These are phyloP conservation scores for Odobenus rosmarus DNA, from an alignment of 2,113 vertebrate genomes.

Conservation along the genomic window DNA sequence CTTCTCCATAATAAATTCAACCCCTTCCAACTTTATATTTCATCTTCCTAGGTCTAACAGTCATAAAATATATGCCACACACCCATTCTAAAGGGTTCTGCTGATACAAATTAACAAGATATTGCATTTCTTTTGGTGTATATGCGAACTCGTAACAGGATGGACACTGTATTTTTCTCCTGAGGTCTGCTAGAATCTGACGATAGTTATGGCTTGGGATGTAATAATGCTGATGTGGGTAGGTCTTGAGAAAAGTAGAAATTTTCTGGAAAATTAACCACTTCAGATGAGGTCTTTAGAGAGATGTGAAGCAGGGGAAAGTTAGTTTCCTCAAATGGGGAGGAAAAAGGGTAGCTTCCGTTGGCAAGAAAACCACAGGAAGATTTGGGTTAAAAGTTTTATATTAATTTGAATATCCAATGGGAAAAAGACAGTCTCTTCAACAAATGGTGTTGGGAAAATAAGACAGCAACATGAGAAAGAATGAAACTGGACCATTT, in stretches of 20 bases:
- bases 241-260: not conserved
- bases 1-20: slow-evolving; percentile 9
- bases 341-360: not conserved
- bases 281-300: not conserved
- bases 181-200: not conserved
- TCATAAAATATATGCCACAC: not conserved
- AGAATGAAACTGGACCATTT: not conserved
- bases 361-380: not conserved
- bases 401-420: not conserved
- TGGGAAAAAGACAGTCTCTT: not conserved
- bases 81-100: not conserved
- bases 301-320: not conserved
- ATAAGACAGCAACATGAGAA: not conserved
- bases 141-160: not conserved
- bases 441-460: not conserved
- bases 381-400: not conserved
- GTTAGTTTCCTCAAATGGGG: not conserved
- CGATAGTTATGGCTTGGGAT: not conserved
- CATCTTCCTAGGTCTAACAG: not conserved
- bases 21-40: not conserved
- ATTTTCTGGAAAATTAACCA: not conserved
- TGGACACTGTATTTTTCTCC: not conserved
- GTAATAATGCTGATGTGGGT: not conserved
- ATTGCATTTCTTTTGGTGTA: not conserved
- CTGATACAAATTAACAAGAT: not conserved